Conservation (phyloP, 30 jellyfish, hydroid and myxozoan species). For the Cassiopea andromeda region DNA sequence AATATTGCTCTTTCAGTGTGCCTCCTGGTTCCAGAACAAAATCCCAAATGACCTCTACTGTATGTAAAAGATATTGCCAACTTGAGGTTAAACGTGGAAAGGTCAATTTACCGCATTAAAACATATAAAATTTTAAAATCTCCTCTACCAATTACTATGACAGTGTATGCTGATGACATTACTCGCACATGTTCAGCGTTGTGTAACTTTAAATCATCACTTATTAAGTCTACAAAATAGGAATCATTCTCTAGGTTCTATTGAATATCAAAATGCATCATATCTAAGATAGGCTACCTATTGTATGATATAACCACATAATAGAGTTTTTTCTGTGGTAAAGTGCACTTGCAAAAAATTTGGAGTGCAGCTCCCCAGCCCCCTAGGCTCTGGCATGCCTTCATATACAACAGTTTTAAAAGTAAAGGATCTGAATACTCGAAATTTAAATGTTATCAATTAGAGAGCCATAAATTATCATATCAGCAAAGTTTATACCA, state of each 20-base stretch:
- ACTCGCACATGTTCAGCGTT: constrained; percentile 30
- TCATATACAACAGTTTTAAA: too few relatives aligned
- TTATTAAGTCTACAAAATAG: constrained; percentile 14
- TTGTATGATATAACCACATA: too few relatives aligned
- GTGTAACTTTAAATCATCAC: constrained; percentile 52
- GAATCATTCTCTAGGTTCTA: neutral
- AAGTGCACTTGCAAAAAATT: too few relatives aligned
- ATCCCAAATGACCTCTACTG: too few relatives aligned
- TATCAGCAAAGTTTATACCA: too few relatives aligned
- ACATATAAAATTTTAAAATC: constrained; percentile 61
- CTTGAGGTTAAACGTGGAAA: constrained; percentile 74
- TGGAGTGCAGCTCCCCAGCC: too few relatives aligned
- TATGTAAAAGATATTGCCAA: neutral
- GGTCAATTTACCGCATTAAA: constrained; percentile 76
- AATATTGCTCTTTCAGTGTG: constrained; percentile 55
- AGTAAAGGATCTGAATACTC: too few relatives aligned
- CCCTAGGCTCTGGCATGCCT: too few relatives aligned
- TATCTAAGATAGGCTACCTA: too few relatives aligned
- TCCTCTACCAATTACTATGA: constrained; percentile 49
- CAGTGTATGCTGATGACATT: constrained; percentile 45
- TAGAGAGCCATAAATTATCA: too few relatives aligned
- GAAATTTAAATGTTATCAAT: too few relatives aligned
- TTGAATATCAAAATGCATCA: neutral
- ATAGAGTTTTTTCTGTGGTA: too few relatives aligned
- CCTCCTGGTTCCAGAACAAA: constrained; percentile 50